A percentile compares a stretch with the other conserved stretches of the same genome.
Evolutionary conservation across 2,888 invertebrate genomes (phyloP).

Genomic region (Clivina fossor): DNA sequence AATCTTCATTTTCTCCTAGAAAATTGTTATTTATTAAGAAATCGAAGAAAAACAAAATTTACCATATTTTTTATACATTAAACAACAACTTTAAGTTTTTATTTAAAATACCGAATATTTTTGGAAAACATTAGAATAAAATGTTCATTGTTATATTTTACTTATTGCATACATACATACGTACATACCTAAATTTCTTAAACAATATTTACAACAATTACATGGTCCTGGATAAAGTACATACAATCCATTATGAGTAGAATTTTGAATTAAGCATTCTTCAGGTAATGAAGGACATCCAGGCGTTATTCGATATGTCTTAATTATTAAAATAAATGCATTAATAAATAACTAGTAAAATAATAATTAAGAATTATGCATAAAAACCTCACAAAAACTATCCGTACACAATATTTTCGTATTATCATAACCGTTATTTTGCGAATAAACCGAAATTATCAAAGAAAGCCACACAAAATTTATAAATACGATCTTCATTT

Average conservation of each 20-base stretch:
- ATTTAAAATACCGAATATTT: too few relatives aligned
- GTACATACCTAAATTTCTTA: constrained; percentile 58
- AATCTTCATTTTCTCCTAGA: too few relatives aligned
- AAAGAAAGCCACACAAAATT: constrained; percentile 5
- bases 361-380: neutral
- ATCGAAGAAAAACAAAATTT: constrained; percentile 6
- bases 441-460: neutral
- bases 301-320: constrained; percentile 31
- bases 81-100: too few relatives aligned
- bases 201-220: constrained; percentile 65
- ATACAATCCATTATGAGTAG: constrained; percentile 58
- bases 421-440: too few relatives aligned
- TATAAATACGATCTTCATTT: constrained; percentile 1
- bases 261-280: constrained; percentile 59
- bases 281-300: constrained; percentile 52
- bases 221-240: constrained; percentile 62
- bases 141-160: too few relatives aligned
- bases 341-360: neutral
- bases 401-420: constrained; percentile 17
- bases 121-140: too few relatives aligned
- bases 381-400: constrained; percentile 24
- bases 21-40: too few relatives aligned
- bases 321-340: neutral
- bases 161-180: too few relatives aligned
- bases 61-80: too few relatives aligned